Evolutionary conservation across 1,140 invertebrate species (phyloP), one percentile per base, ranked within the genome.

Genomic region (Homalodisca vitripennis): DNA sequence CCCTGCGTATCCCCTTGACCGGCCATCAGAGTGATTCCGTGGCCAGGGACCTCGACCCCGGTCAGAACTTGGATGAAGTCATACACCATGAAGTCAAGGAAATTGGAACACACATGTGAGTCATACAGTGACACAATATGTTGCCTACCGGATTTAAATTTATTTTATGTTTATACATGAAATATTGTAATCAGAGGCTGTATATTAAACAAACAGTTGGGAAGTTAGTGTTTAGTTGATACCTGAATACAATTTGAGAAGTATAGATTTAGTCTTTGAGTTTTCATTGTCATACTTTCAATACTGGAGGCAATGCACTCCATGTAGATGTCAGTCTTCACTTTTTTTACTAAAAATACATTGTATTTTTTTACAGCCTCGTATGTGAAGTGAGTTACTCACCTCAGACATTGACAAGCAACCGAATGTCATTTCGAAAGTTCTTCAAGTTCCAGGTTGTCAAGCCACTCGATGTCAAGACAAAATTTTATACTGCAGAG

Each of bases 361-460:
- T n/a, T n/a, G n/a, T n/a, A n/a, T n/a, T 72, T 72, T 73, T 71
- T 85, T 87, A 69, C 76, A 95, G 93, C 78, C 81, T 99, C 70
- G 94, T 98, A 10, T 99, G 97, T 86, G 94, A 97, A 81, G 95
- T 99, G 1, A 92, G 87, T 72, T 99, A 98, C 78, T 74, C 68
- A 13, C 70, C 68, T 26, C 34, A 66, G 1, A 71, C 69, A 1
- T 27, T 71, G n/a, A 70, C 73, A 22, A 72, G 71, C 88, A 86
- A 88, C 74, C 82, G 89, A 63, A 84, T 87, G 71, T 90, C 88
- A n/a, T 90, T 98, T 78, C 86, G 92, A 75, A 98, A 98, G 79
- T 98, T 97, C 80, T 99, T 98, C 79, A 98, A 98, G 83, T 99
- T 99, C 82, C 93, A 98, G 87, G 97, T 99, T 0, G 86, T 97